These are phyloP conservation scores for Ctenicera cuprea DNA, from an alignment of 2,888 invertebrate genomes.

Conservation along the genomic window DNA sequence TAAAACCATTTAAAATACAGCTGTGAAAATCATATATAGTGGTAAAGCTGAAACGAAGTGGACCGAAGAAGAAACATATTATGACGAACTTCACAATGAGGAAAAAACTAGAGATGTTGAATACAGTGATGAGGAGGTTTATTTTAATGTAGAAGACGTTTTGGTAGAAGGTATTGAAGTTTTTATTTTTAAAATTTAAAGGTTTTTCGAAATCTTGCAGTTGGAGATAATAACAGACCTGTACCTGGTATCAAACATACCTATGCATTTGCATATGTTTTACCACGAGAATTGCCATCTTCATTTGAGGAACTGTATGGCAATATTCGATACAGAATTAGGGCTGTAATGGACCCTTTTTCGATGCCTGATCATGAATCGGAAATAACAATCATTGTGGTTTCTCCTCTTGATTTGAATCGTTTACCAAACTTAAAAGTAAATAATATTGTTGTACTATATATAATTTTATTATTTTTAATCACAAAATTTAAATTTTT, in stretches of 20 bases:
- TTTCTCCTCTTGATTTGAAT: constrained; percentile 62
- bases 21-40: constrained; percentile 39
- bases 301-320: constrained; percentile 62
- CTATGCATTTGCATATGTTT: constrained; percentile 61
- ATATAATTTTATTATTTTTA: too few species aligned
- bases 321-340: constrained; percentile 60
- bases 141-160: constrained; percentile 24
- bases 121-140: constrained; percentile 28
- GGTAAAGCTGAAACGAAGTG: constrained; percentile 46
- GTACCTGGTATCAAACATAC: constrained; percentile 62
- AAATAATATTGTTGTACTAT: constrained; percentile 8
- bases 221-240: constrained; percentile 37
- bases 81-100: constrained; percentile 7
- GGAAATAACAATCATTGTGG: constrained; percentile 58
- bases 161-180: constrained; percentile 12
- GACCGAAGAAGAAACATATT: constrained; percentile 40
- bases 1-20: constrained; percentile 30
- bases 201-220: too few species aligned
- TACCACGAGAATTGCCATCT: constrained; percentile 62
- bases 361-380: constrained; percentile 63
- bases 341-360: constrained; percentile 62
- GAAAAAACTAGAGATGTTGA: neutral
- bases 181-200: too few species aligned
- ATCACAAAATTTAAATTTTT: neutral
- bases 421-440: constrained; percentile 38